Evolutionary conservation across 2,113 vertebrate species (phyloP), one percentile per base, ranked within the genome.

Genomic region (Caretta caretta): DNA sequence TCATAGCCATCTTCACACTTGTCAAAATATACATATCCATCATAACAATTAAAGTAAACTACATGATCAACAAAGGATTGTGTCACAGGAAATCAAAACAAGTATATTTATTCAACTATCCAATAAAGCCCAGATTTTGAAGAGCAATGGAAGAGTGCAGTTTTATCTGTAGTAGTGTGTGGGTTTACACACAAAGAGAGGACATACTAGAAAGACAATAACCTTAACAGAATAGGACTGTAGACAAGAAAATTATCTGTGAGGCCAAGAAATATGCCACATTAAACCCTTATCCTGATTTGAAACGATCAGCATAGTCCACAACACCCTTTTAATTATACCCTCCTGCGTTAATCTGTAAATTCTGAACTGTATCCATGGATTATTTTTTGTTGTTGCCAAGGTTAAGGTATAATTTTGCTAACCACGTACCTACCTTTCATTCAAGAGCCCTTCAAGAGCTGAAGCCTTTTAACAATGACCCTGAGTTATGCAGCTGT

Each of bases 131-230:
- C 0, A 0, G 0, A 16, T 8, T 49, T 46, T 42, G 90, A 82
- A 20, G 14, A 57, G 10, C 0, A 0, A 6, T 8, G 6, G 62
- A 25, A 69, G 50, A 78, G 25, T 51, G 31, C 1, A 0, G 10
- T 85, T 83, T 1, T 1, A 42, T 69, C 84, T 57, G 78, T 1
- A 7, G 38, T n/a, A 3, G n/a, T 1, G 0, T 10, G 72, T 85
- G 83, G 42, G 65, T 53, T 49, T 48, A 49, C 4, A 5, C 65
- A 38, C 4, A 24, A 20, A 1, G 0, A 49, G 38, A 65, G 13
- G 2, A 72, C 50, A 69, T 5, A 10, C 5, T 38, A 8, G 4
- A 29, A 83, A 72, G 49, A 27, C 72, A 56, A 46, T 20, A 76
- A 29, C 53, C 53, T 56, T 46, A 89, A 78, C 81, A 62, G 59